Percentiles rank a stretch among this genome's conserved stretches.
phyloP scores from a whole-genome alignment of 1,140 invertebrate species.

The Venturia canescens region DNA sequence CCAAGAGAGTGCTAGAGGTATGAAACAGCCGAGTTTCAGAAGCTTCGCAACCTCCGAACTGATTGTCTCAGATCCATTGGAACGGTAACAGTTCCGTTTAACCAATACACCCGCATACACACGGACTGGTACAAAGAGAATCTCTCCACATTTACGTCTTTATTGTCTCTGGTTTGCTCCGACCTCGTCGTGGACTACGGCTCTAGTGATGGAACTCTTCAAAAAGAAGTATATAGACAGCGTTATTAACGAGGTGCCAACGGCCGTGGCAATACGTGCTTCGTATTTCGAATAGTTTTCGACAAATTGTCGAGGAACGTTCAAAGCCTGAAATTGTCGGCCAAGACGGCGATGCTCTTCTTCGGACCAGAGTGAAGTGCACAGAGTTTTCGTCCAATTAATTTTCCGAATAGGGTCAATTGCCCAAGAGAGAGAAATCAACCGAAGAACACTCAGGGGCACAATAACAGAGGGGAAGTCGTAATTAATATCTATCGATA shows the following conservation, averaged over 20 bases:
- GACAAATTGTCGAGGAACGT: conserved; percentile 18
- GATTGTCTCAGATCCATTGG: background rate
- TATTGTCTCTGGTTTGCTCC: conserved; percentile 20
- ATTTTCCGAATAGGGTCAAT: conserved; percentile 3
- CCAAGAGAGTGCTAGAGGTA: background rate
- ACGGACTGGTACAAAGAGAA: background rate
- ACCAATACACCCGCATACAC: background rate
- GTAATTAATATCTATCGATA: too few relatives aligned
- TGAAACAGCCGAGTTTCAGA: conserved; percentile 2
- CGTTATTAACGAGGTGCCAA: conserved; percentile 26
- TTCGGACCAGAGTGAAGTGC: background rate
- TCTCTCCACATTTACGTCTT: background rate
- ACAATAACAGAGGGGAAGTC: background rate
- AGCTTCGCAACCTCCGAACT: background rate
- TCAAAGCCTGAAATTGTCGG: conserved; percentile 3
- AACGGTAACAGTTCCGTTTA: conserved; percentile 1
- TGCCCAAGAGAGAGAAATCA: background rate
- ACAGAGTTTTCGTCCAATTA: conserved; percentile 17
- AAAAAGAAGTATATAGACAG: background rate
- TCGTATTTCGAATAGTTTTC: conserved; percentile 25
- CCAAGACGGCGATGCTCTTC: background rate
- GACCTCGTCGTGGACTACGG: background rate
- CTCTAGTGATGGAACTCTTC: background rate
- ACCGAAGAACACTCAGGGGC: background rate
- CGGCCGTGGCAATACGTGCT: conserved; percentile 23